These are phyloP conservation scores for Semnornis frantzii DNA, from an alignment of 2,113 vertebrate genomes.

Conservation along the genomic window DNA sequence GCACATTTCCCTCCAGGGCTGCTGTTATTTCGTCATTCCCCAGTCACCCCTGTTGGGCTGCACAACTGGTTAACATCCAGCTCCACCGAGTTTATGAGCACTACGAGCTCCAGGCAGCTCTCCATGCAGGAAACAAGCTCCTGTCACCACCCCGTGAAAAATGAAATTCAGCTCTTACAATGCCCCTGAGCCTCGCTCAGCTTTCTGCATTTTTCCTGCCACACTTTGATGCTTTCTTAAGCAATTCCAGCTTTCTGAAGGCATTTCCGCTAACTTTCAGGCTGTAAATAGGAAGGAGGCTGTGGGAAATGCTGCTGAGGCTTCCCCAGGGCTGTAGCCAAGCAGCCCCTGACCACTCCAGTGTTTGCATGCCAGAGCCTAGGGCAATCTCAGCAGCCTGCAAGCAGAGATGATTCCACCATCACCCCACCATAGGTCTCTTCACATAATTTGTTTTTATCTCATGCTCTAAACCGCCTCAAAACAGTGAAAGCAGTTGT, in stretches of 20 bases:
- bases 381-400: not conserved
- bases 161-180: not conserved
- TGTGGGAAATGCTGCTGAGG: not conserved
- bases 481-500: not conserved
- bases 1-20: not conserved
- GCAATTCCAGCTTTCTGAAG: not conserved
- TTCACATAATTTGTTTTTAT: not conserved
- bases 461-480: not conserved
- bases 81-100: not conserved
- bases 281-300: not conserved
- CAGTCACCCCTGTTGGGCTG: not conserved
- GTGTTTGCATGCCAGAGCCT: not conserved
- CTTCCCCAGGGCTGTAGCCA: not conserved
- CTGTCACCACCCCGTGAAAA: not conserved
- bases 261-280: not conserved
- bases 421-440: not conserved
- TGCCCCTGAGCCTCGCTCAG: fast-evolving
- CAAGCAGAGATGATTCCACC: not conserved
- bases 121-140: not conserved
- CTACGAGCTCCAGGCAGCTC: not conserved
- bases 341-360: not conserved
- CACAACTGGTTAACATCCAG: not conserved
- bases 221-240: not conserved
- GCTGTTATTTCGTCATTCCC: not conserved
- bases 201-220: not conserved